phyloP scores from a whole-genome alignment of 2,113 vertebrate species.

The Cinclus mexicanus region DNA sequence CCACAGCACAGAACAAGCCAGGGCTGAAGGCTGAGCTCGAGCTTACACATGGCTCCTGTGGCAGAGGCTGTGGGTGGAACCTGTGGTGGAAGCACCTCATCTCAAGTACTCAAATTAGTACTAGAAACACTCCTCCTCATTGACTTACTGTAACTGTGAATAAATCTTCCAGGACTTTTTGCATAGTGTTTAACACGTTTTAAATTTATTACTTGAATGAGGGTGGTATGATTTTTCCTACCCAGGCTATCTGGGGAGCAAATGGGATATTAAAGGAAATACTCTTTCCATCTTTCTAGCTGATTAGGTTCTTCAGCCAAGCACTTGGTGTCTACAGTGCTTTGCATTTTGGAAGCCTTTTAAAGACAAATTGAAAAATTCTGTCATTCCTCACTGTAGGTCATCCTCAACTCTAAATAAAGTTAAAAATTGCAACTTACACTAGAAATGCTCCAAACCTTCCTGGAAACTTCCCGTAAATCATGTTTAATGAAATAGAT shows the following conservation, averaged over 20 bases:
- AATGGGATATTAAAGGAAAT: neutral
- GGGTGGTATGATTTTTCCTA: neutral
- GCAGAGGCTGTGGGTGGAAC: neutral
- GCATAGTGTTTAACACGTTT: neutral
- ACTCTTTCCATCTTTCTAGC: neutral
- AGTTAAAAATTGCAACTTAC: neutral
- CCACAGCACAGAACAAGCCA: neutral
- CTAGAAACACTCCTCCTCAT: neutral
- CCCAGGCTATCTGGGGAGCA: neutral
- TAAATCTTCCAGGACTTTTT: neutral
- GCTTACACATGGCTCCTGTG: accelerated
- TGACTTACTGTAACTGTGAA: neutral
- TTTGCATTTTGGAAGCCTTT: neutral
- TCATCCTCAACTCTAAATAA: neutral
- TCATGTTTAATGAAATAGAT: neutral
- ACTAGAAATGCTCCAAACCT: neutral
- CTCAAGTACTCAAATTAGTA: neutral
- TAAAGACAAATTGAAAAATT: neutral
- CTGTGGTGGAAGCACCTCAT: neutral
- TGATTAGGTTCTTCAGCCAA: neutral
- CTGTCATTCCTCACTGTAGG: neutral
- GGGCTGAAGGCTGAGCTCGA: neutral
- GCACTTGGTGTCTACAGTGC: neutral
- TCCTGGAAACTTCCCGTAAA: neutral
- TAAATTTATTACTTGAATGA: neutral